Percentiles rank a stretch among this genome's conserved stretches.
Conservation (phyloP, 2,113 vertebrate species). For the Vicugna pacos region DNA sequence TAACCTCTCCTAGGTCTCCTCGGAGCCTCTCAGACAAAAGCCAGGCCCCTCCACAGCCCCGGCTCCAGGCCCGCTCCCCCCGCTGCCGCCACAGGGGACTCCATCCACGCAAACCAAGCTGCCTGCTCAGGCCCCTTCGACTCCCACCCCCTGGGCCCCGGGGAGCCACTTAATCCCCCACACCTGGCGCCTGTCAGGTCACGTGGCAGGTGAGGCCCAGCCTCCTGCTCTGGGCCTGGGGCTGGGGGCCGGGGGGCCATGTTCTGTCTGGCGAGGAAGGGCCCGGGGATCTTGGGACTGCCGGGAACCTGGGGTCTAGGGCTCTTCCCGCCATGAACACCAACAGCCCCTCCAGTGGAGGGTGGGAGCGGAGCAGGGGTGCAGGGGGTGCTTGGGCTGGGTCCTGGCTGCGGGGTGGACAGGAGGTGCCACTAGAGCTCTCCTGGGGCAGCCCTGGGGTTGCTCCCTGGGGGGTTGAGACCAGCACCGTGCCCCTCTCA, state of each 20-base stretch:
- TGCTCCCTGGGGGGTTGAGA: rapidly evolving
- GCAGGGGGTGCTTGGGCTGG: rapidly evolving
- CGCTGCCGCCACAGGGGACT: neutral
- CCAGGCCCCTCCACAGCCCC: constrained; percentile 71
- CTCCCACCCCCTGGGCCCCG: neutral
- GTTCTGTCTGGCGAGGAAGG: neutral
- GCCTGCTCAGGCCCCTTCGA: neutral
- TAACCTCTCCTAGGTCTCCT: constrained; percentile 70
- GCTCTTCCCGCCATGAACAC: neutral
- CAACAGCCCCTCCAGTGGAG: neutral
- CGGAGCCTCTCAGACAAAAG: constrained; percentile 76
- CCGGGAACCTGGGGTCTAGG: rapidly evolving
- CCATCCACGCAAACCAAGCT: neutral
- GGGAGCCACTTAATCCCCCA: constrained; percentile 56
- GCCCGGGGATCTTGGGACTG: neutral
- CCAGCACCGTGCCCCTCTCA: neutral
- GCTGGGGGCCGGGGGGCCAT: neutral
- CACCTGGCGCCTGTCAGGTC: constrained; percentile 69
- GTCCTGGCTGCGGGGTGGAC: neutral
- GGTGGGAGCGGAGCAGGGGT: no score
- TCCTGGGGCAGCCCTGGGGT: neutral
- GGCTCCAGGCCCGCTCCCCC: neutral
- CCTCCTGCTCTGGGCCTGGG: neutral
- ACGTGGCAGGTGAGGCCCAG: neutral
- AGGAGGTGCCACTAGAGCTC: no score